A percentile compares a stretch with the other conserved stretches of the same genome.
phyloP scores from a whole-genome alignment of 1,140 invertebrate genomes.

The Aphaenogaster floridana region DNA sequence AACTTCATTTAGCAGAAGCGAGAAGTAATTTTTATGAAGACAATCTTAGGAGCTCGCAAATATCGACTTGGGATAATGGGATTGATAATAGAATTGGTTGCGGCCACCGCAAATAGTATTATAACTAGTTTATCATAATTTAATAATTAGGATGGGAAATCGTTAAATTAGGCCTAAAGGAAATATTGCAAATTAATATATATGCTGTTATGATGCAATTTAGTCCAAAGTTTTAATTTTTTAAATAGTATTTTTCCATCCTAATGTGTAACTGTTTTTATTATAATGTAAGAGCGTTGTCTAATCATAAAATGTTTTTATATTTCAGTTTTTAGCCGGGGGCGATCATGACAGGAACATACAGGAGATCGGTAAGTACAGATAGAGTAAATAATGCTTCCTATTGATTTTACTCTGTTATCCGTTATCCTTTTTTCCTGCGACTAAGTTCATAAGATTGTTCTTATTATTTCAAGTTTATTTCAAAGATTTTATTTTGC shows the following conservation, averaged over 20 bases:
- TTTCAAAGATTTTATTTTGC: background rate
- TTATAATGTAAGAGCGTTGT: background rate
- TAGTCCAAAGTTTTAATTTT: background rate
- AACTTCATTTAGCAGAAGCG: constrained; percentile 42
- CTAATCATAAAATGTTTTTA: constrained; percentile 46
- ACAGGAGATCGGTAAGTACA: constrained; percentile 84
- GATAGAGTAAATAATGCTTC: constrained; percentile 4
- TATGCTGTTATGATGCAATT: background rate
- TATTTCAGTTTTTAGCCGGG: constrained; percentile 79
- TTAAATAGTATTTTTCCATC: background rate
- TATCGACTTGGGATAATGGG: constrained; percentile 18
- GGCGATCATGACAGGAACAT: constrained; percentile 83
- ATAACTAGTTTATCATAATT: constrained; percentile 23
- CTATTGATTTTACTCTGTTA: constrained; percentile 12
- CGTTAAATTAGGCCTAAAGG: background rate
- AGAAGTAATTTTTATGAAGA: constrained; percentile 18
- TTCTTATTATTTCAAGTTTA: background rate
- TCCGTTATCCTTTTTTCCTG: background rate
- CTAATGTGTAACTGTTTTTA: background rate
- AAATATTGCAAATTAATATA: background rate
- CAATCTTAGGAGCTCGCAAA: constrained; percentile 10
- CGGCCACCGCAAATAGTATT: background rate
- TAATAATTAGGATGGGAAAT: background rate
- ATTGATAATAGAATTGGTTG: constrained; percentile 22
- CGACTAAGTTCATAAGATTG: background rate